These are phyloP conservation scores for Agriopis leucophaearia DNA, from an alignment of 2,888 invertebrate genomes.

Conservation along the genomic window DNA sequence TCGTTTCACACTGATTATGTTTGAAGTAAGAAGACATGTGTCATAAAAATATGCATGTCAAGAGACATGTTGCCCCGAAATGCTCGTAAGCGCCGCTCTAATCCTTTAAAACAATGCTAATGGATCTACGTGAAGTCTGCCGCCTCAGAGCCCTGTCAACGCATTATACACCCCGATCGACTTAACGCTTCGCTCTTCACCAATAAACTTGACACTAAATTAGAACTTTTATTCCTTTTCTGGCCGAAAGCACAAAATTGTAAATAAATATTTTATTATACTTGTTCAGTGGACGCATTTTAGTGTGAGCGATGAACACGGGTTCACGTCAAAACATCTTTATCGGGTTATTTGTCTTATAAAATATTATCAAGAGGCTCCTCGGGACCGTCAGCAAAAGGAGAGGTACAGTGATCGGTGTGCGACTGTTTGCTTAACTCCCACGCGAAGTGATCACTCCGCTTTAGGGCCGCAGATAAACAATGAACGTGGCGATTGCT, in stretches of 20 bases:
- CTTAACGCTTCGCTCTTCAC: conserved; percentile 82
- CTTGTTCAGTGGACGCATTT: conserved; percentile 84
- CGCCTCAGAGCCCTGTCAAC: conserved; percentile 79
- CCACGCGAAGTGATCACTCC: conserved; percentile 82
- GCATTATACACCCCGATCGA: conserved; percentile 74
- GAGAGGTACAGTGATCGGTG: conserved; percentile 80
- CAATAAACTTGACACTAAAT: conserved; percentile 85
- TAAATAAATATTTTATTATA: conserved; percentile 85
- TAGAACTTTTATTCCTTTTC: conserved; percentile 78
- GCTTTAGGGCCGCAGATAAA: conserved; percentile 81
- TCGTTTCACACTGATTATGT: conserved; percentile 76
- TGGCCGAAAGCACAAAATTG: conserved; percentile 76
- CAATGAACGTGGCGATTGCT: conserved; percentile 84
- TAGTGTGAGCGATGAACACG: conserved; percentile 86
- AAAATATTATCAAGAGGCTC: conserved; percentile 86
- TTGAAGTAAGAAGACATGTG: conserved; percentile 74
- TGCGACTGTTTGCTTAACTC: conserved; percentile 83
- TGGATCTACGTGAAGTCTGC: conserved; percentile 80
- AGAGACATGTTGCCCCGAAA: conserved; percentile 69
- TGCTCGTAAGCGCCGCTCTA: conserved; percentile 76
- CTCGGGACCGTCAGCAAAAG: conserved; percentile 85
- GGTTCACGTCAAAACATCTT: conserved; percentile 87
- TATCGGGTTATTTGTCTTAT: conserved; percentile 87
- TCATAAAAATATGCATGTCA: conserved; percentile 82
- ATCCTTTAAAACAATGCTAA: conserved; percentile 86